Evolutionary conservation across 2,113 vertebrate species (phyloP), one percentile per base, ranked within the genome.

Genomic region (Oryzias celebensis): DNA sequence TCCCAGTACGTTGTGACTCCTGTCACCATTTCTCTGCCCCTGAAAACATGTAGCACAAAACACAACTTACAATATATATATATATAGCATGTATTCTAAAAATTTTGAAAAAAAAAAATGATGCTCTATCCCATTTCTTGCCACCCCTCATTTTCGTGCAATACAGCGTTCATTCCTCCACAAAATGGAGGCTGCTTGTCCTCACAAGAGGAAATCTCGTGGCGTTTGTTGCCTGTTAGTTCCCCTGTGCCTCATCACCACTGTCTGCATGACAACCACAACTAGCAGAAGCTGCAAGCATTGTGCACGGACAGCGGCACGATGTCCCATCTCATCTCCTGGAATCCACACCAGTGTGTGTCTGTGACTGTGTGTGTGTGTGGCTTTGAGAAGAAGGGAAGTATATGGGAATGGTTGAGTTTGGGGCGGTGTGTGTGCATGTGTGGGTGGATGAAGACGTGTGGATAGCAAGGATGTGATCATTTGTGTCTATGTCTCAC

Each of bases 101-200:
- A 1, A 26, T 28, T 28, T 6, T 20, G 20, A 20, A 20, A 28
- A 1, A 4, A 28, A 28, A 28, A 45, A 17, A 36, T 23, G 49
- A 31, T n/a, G 14, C n/a, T n/a, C 8, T 18, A 8, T 13, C 8
- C n/a, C 22, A 46, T 16, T 10, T 14, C 22, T 23, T 17, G 44
- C 44, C 53, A 20, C 48, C 42, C 28, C 22, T 75, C 41, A 58
- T 62, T 71, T 51, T 44, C 43, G 64, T 53, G 23, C 22, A 49
- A 48, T 60, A 62, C 72, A 67, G 36, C 72, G 62, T 66, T 84
- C 74, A 67, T 75, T 79, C 51, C 74, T 69, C 47, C 58, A 82
- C 83, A 90, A 90, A 90, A 90, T 88, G 88, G 85, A 87, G 74
- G 76, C 75, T 78, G 80, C 58, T 4, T 69, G 77, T 58, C 71